Percentiles rank a stretch among this genome's conserved stretches.
Conservation (phyloP, 2,113 vertebrate species). For the Poeciliopsis occidentalis region DNA sequence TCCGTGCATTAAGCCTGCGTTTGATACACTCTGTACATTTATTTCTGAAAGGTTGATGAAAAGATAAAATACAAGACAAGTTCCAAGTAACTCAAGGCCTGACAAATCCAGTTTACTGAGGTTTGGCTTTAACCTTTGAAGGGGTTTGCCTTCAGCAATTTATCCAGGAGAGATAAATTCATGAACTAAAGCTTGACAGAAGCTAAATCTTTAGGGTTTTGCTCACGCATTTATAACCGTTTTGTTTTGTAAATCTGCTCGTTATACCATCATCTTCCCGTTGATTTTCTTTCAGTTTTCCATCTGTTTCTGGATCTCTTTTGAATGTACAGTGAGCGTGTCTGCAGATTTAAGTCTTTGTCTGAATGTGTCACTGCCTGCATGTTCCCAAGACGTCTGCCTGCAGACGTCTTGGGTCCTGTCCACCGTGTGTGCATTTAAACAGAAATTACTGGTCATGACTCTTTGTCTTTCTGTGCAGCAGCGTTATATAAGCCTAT, state of each 20-base stretch:
- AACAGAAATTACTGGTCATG: slow-evolving; percentile 56
- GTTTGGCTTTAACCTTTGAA: background rate
- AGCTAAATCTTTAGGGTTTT: slow-evolving; percentile 23
- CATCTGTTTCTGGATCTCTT: slow-evolving; percentile 12
- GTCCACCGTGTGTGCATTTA: slow-evolving; percentile 53
- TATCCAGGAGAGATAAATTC: background rate
- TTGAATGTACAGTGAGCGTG: slow-evolving; percentile 15
- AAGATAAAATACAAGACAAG: too few species aligned
- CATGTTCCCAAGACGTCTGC: too few species aligned
- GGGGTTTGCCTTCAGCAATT: background rate
- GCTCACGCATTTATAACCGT: slow-evolving; percentile 11
- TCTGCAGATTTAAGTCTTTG: slow-evolving; percentile 44
- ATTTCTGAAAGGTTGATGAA: background rate
- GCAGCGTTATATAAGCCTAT: slow-evolving; percentile 64
- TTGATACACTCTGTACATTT: background rate
- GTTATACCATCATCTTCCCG: slow-evolving; percentile 16
- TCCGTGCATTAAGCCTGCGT: background rate
- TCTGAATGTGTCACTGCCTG: slow-evolving; percentile 38
- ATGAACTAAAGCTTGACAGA: slow-evolving; percentile 21
- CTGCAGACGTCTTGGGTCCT: slow-evolving; percentile 40
- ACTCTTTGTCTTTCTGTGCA: slow-evolving; percentile 46
- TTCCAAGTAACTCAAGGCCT: background rate
- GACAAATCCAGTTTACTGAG: background rate
- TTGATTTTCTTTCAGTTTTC: slow-evolving; percentile 25
- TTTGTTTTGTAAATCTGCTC: slow-evolving; percentile 15